Conservation (phyloP, 2,888 invertebrate species). For the Thyatira batis region DNA sequence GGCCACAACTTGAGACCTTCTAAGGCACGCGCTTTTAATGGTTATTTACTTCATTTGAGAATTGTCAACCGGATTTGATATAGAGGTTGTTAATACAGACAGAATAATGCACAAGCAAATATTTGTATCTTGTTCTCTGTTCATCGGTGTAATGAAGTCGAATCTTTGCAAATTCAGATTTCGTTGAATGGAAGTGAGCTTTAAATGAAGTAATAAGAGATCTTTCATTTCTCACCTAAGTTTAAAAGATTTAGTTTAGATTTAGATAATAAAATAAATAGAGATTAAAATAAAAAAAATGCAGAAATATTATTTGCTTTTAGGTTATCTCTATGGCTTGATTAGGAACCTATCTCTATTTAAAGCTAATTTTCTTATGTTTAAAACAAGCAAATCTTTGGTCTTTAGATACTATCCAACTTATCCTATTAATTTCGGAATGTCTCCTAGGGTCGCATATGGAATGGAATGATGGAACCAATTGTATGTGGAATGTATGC, state of each 20-base stretch:
- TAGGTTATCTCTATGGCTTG: no score
- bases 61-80: constrained; percentile 20
- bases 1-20: constrained; percentile 30
- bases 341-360: no score
- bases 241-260: no score
- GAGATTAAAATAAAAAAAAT: no score
- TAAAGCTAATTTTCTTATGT: no score
- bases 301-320: no score
- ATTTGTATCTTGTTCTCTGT: not conserved
- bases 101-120: constrained; percentile 1
- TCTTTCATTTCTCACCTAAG: no score
- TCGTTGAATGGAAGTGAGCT: no score
- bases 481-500: not conserved
- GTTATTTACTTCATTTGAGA: constrained; percentile 43
- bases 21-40: constrained; percentile 46
- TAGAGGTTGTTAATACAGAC: constrained; percentile 9
- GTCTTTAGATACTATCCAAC: not conserved
- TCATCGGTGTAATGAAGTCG: not conserved
- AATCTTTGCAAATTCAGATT: no score
- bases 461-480: not conserved
- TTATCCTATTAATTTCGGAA: not conserved
- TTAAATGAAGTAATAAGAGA: no score
- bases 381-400: not conserved
- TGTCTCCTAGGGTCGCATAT: not conserved
- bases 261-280: no score